Evolutionary conservation across 2,113 vertebrate genomes (phyloP), one percentile per base, ranked within the genome.

Genomic region (Antidorcas marsupialis): DNA sequence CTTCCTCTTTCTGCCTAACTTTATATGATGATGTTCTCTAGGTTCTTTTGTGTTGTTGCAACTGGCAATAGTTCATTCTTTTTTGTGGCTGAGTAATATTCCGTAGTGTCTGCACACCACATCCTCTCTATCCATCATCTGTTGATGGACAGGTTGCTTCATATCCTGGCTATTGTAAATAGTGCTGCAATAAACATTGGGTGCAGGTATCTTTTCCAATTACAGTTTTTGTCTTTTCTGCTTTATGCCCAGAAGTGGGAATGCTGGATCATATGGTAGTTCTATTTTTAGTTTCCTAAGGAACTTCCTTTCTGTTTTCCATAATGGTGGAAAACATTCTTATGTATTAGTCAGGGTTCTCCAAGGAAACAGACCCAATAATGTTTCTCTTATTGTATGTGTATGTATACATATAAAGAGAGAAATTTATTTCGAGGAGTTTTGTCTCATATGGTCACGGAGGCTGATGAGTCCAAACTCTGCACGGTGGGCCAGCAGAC

Each of bases 21-120:
- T 81, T 50, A 6, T 12, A 21, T 23, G 50, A 52, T 2, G 45
- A 52, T 81, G 6, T 30, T 47, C 16, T 33, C 78, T 52, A 81
- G 78, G 28, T 33, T 33, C 78, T 33, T 21, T 28, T 6, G 5
- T 33, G 45, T 52, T 81, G 16, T 50, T 33, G 16, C 2, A 52
- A 7, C 30, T 52, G 28, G 16, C 78, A 81, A 19, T 33, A 21
- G 52, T 81, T 33, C 16, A 21, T 52, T 81, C 39, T 33, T 30
- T 28, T 81, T 33, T 50, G 10, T 81, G 28, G 28, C 7, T 52
- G 45, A 50, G 78, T 33, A 52, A 52, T 33, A 81, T 9, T 81
- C 78, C 9, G 0, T 12, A 0, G 9, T 81, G 10, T 81, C 28
- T 50, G 30, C 47, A 81, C 6, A 19, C 9, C 2, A 19, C 28